Base-by-base conservation (phyloP, 1,140 invertebrate species). In the Drosophila tristis region DNA sequence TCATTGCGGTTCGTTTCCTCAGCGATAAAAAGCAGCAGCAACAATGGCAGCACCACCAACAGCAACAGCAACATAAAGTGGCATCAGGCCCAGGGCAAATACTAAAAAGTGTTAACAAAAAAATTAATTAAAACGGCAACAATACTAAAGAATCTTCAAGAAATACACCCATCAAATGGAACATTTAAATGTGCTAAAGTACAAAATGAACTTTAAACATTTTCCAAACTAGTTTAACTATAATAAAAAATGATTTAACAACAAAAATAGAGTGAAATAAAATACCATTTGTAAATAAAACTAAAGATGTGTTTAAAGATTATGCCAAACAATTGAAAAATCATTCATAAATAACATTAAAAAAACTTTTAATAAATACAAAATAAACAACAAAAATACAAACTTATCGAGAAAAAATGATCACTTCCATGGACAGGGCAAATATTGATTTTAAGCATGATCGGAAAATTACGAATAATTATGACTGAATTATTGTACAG, bases 11-110 rank as follows among this genome's bases (percentile, higher is more conserved):
- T 68, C 45, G 64, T 73, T 73, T 39, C 47, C 48, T 57, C 49
- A 39, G 67, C 67, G 68, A 76, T 78, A 64, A 74, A 78, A 73
- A 58, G 47, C 47, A 60, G 65, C 63, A 59, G 15, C 63, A 72
- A 35, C 39, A 68, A 26, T 35, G 9, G 8, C 26, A 47, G 15
- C 48, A 61, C 23, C 55, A 74, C 16, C 42, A 66, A 29, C 15
- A 58, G 26, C 68, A 60, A 15, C 31, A 45, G 66, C 71, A 74
- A 56, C 47, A 74, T 29, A 35, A 51, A 62, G 31, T 51, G 31
- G 26, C 50, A 63, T 47, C 23, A 45, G 9, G 15, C 11, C 15
- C 35, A 45, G 25, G 43, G 15, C 13, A 57, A 45, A 39, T 13
- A 11, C 35, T 13, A 39, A 39, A 39, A 59, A 48, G 43, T 26